phyloP scores from a whole-genome alignment of 1,140 invertebrate species.

The Drosophila kepulauana region DNA sequence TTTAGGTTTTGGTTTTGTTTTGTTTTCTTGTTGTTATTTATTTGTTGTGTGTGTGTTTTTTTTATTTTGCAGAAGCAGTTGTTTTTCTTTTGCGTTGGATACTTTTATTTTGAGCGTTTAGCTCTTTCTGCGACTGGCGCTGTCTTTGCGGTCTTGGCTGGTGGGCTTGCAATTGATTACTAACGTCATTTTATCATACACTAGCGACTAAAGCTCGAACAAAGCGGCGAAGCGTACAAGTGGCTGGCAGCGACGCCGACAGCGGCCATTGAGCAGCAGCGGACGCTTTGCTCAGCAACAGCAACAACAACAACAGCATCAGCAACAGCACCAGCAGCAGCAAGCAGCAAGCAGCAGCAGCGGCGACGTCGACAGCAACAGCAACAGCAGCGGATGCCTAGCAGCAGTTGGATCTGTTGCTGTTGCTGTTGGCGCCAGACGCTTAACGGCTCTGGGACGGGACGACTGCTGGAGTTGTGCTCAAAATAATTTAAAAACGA shows the following conservation, averaged over 20 bases:
- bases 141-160: slow-evolving; percentile 78
- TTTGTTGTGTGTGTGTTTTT: background rate
- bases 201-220: slow-evolving; percentile 84
- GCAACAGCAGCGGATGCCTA: slow-evolving; percentile 13
- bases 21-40: background rate
- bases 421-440: slow-evolving; percentile 26
- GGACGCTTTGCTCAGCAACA: slow-evolving; percentile 16
- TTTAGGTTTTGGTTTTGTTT: slow-evolving; percentile 11
- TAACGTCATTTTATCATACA: slow-evolving; percentile 85
- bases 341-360: slow-evolving; percentile 23
- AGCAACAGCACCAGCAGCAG: background rate
- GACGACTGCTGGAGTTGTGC: slow-evolving; percentile 30
- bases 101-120: slow-evolving; percentile 14
- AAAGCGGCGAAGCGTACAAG: slow-evolving; percentile 59
- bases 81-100: background rate
- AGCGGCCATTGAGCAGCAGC: slow-evolving; percentile 20
- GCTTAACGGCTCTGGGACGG: slow-evolving; percentile 46
- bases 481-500: slow-evolving; percentile 43
- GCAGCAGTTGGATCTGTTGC: slow-evolving; percentile 24
- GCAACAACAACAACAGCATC: too few relatives aligned
- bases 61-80: too few relatives aligned
- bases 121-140: slow-evolving; percentile 56
- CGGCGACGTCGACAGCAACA: slow-evolving; percentile 37
- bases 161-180: slow-evolving; percentile 85
- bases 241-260: slow-evolving; percentile 47